Percentiles rank a stretch among this genome's conserved stretches.
phyloP scores from a whole-genome alignment of 1,140 invertebrate species.

The Zaprionus africanus region DNA sequence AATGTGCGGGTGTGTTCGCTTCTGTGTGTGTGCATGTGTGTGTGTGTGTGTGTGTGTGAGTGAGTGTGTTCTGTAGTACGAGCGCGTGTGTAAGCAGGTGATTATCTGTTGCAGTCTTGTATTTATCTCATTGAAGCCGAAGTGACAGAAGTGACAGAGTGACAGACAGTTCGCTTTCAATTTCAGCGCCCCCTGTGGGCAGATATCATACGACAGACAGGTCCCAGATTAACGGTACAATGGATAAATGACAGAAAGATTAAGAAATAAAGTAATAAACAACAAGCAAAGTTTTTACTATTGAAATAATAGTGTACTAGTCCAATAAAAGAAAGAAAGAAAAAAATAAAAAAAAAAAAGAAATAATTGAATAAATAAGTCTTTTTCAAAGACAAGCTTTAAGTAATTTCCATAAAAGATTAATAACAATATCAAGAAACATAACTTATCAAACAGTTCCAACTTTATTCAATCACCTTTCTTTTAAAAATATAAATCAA shows the following conservation, averaged over 20 bases:
- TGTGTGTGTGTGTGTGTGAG: constrained; percentile 20
- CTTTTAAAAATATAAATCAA: neutral
- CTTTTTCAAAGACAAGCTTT: too few relatives aligned
- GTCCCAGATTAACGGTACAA: constrained; percentile 34
- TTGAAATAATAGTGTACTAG: too few relatives aligned
- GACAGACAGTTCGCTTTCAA: constrained; percentile 1
- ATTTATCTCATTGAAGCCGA: constrained; percentile 78
- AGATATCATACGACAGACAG: constrained; percentile 9
- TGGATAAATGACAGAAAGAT: constrained; percentile 28
- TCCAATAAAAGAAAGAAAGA: too few relatives aligned
- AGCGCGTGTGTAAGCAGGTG: constrained; percentile 77
- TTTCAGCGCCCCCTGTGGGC: neutral
- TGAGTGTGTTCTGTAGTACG: constrained; percentile 24
- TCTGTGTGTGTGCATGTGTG: constrained; percentile 14
- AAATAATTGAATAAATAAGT: too few relatives aligned
- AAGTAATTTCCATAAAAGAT: too few relatives aligned
- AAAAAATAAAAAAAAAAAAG: too few relatives aligned
- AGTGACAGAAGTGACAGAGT: constrained; percentile 36
- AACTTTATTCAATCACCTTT: neutral
- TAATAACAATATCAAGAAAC: too few relatives aligned
- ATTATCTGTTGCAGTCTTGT: constrained; percentile 78
- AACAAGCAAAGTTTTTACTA: neutral
- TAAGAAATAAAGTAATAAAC: neutral
- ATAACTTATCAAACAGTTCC: neutral
- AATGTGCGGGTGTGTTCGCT: constrained; percentile 26